Conservation (phyloP, 2,113 vertebrate genomes). For the Miniopterus natalensis region DNA sequence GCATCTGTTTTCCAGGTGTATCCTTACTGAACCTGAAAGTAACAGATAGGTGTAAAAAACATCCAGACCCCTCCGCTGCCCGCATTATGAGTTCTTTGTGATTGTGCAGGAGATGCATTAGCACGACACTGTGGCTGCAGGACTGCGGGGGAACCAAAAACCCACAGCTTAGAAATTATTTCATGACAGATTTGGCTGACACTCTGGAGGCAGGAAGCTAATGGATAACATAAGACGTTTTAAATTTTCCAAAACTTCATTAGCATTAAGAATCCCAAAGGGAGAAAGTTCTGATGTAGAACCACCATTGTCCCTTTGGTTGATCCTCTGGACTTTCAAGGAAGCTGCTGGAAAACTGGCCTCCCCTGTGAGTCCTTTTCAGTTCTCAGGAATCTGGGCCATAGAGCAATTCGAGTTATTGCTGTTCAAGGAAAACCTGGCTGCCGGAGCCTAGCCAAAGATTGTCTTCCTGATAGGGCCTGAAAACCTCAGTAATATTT, state of each 20-base stretch:
- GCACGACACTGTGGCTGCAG: constrained; percentile 72
- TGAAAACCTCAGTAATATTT: constrained; percentile 63
- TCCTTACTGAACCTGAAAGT: constrained; percentile 85
- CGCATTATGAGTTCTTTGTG: constrained; percentile 80
- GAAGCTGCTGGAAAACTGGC: not conserved
- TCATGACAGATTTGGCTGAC: constrained; percentile 73
- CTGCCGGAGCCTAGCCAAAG: not conserved
- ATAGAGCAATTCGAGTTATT: constrained; percentile 27
- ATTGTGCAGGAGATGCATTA: constrained; percentile 79
- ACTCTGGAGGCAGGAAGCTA: constrained; percentile 69
- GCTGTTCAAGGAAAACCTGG: constrained; percentile 10
- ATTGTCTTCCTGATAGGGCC: constrained; percentile 43
- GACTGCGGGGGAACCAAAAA: constrained; percentile 76
- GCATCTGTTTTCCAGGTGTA: constrained; percentile 77
- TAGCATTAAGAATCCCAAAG: constrained; percentile 68
- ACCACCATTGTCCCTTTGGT: not conserved
- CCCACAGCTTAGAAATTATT: constrained; percentile 74
- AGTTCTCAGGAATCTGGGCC: constrained; percentile 7
- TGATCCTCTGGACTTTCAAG: not conserved
- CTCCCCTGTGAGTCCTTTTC: not conserved
- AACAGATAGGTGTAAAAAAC: constrained; percentile 84
- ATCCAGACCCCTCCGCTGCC: constrained; percentile 75
- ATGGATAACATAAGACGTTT: constrained; percentile 78
- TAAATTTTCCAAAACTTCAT: constrained; percentile 72
- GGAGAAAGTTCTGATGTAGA: not conserved